These are phyloP conservation scores for Drosophila rubida DNA, from an alignment of 2,888 invertebrate genomes.

Conservation along the genomic window DNA sequence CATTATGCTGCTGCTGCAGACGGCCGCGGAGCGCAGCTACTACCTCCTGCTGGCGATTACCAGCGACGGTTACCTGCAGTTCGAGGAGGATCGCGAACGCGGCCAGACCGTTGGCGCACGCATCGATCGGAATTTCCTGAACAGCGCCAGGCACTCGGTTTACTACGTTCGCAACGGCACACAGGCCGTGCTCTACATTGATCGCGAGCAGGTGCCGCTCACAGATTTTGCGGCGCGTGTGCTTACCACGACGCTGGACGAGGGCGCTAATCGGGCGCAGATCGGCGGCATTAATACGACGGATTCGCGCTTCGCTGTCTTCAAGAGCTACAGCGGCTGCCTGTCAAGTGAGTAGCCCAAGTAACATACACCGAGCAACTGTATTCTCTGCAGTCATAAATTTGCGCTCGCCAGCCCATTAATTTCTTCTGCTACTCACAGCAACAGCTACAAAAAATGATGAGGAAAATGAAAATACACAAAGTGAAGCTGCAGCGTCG, in stretches of 20 bases:
- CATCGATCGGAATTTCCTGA: conserved; percentile 92
- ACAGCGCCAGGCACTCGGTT: conserved; percentile 91
- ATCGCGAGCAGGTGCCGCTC: conserved; percentile 90
- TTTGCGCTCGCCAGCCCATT: conserved; percentile 56
- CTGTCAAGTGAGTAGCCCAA: conserved; percentile 90
- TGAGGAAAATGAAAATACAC: no score
- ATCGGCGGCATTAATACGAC: conserved; percentile 94
- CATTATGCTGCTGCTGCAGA: conserved; percentile 91
- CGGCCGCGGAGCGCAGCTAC: conserved; percentile 93
- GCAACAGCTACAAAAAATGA: not conserved
- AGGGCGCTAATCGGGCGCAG: conserved; percentile 92
- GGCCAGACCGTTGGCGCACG: conserved; percentile 88
- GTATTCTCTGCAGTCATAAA: conserved; percentile 54
- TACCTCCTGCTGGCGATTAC: conserved; percentile 93
- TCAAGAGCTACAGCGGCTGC: conserved; percentile 95
- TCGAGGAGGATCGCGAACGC: conserved; percentile 93
- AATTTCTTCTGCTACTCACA: conserved; percentile 43
- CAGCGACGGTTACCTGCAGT: conserved; percentile 92
- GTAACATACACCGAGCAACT: conserved; percentile 1
- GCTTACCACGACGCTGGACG: conserved; percentile 88
- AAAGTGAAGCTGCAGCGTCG: conserved; percentile 8
- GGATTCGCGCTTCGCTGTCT: conserved; percentile 92
- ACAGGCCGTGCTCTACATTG: conserved; percentile 90
- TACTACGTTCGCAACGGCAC: conserved; percentile 89
- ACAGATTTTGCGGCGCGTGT: conserved; percentile 89